Conservation (phyloP, 30 jellyfish, hydroid and myxozoan genomes). For the Turritopsis dohrnii region DNA sequence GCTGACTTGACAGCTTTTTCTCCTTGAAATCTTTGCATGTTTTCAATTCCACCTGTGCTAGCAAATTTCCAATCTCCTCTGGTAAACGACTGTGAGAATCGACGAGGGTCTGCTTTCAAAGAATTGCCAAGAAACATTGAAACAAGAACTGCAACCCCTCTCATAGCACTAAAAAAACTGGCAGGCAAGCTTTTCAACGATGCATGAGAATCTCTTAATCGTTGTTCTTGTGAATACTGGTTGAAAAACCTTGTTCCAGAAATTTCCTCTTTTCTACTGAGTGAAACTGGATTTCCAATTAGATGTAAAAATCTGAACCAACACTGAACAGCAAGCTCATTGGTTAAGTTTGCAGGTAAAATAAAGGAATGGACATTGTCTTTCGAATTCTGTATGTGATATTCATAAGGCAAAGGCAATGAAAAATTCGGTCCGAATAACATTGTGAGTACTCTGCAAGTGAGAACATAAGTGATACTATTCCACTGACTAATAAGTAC, state of each 20-base stretch:
- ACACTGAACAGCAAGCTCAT: constrained; percentile 87
- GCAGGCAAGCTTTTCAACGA: constrained; percentile 64
- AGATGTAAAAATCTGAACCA: constrained; percentile 88
- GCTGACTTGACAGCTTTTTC: neutral
- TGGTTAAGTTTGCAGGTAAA: constrained; percentile 50
- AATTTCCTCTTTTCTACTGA: constrained; percentile 48
- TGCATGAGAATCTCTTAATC: constrained; percentile 64
- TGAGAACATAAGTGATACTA: constrained; percentile 61
- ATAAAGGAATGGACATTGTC: constrained; percentile 25
- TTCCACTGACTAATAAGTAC: constrained; percentile 81
- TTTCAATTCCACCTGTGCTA: constrained; percentile 20
- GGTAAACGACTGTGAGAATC: constrained; percentile 23
- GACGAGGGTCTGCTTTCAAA: constrained; percentile 6
- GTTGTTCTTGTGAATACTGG: constrained; percentile 55
- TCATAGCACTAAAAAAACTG: constrained; percentile 83
- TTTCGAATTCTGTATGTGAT: constrained; percentile 33
- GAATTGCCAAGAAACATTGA: constrained; percentile 65
- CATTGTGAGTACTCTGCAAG: constrained; percentile 53
- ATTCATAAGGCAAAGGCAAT: constrained; percentile 12
- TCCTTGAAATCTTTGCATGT: neutral
- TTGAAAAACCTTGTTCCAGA: constrained; percentile 50
- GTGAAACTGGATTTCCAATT: constrained; percentile 84
- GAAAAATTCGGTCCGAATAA: constrained; percentile 77
- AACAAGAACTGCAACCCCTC: constrained; percentile 82
- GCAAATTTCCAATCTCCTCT: constrained; percentile 41